Percentiles rank a stretch among this genome's conserved stretches.
Evolutionary conservation across 2,888 invertebrate species (phyloP).

Genomic region (Eupithecia subumbrata): DNA sequence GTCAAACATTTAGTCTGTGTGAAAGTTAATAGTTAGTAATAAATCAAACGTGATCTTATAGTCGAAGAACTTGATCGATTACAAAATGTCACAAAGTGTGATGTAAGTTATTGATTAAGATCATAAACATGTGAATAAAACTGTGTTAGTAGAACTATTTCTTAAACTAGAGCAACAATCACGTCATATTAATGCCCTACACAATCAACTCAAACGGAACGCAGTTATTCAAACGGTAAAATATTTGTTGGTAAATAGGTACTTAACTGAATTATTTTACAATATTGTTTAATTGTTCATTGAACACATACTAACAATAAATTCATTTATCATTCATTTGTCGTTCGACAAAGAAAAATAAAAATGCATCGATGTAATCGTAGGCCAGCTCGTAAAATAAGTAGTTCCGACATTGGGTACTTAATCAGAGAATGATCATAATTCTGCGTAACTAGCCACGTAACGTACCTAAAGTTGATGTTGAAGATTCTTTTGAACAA

Average conservation of each 20-base stretch:
- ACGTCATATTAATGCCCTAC: constrained; percentile 19
- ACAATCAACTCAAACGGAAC: constrained; percentile 3
- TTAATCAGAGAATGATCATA: background rate
- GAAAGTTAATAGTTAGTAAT: constrained; percentile 14
- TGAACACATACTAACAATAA: too few relatives aligned
- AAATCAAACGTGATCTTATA: constrained; percentile 35
- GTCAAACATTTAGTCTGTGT: constrained; percentile 1
- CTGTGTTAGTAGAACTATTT: constrained; percentile 33
- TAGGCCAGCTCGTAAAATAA: background rate
- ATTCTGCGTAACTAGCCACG: background rate
- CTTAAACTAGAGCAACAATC: constrained; percentile 16
- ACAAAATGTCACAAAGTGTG: constrained; percentile 33
- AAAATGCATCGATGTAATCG: background rate
- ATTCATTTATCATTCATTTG: too few relatives aligned
- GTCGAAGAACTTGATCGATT: constrained; percentile 38
- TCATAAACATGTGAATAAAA: constrained; percentile 30
- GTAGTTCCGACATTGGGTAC: background rate
- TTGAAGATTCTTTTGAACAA: background rate
- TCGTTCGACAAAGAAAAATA: background rate
- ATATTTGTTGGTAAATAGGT: background rate
- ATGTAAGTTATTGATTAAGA: constrained; percentile 40
- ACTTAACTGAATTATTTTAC: background rate
- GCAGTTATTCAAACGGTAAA: background rate
- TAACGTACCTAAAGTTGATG: too few relatives aligned
- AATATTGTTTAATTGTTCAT: background rate